Base-by-base conservation (phyloP, 2,797 vertebrate genomes). In the Mallotus villosus region DNA sequence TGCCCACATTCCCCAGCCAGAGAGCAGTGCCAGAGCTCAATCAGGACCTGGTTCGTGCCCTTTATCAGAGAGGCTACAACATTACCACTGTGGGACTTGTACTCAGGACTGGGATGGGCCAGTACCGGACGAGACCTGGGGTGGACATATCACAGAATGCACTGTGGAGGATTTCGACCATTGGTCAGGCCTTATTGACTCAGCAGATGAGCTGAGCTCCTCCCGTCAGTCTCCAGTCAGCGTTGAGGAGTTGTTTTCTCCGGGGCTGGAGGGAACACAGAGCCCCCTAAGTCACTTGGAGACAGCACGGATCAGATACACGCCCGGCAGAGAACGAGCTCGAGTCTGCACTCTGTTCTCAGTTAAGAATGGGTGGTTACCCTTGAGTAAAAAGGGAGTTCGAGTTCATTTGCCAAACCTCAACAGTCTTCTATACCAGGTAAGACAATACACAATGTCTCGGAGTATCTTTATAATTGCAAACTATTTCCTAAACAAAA, bases 111-210 rank as follows among this genome's bases (percentile, higher is more conserved):
- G 49, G 34, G 37, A 32, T 37, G 65, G 1, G 0, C 46, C 57
- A 68, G 75, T 63, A 53, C 65, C 74, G 25, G 59, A 78, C 75
- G 67, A 55, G 55, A 72, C 49, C 62, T 70, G 46, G 32, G 29
- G 62, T 64, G 76, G 55, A 76, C 21, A 9, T 21, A 25, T 67
- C 62, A 55, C 21, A 32, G 49, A 59, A 34, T 55, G 51, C 19
- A n/a, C 1, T 55, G 57, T 3, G 29, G 24, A 65, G 60, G 71
- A 66, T 57, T 22, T 68, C 76, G 75, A 68, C 81, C 61, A 68
- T 82, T 82, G 77, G 75, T 74, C 68, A 74, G 41, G 80, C 80
- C 66, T 71, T 71, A 81, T 63, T 85, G 78, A 82, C 75, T 80
- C 55, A 29, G 67, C 70, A 72, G 78, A 85, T 81, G 81, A 78